These are phyloP conservation scores for Phoxinus dragarum DNA, from an alignment of 2,797 vertebrate genomes.

Conservation along the genomic window DNA sequence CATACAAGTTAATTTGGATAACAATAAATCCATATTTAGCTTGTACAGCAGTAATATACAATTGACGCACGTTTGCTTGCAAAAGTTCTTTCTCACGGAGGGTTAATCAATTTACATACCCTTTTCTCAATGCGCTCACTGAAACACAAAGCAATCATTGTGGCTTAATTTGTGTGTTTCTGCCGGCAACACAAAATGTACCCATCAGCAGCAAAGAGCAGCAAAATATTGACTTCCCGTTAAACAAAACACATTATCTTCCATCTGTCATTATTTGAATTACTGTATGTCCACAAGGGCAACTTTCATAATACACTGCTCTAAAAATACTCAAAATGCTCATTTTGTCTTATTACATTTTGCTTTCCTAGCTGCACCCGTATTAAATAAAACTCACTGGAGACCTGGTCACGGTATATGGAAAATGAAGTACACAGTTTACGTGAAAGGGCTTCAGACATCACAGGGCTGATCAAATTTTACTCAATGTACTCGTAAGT, in stretches of 20 bases:
- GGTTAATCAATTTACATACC: constrained; percentile 24
- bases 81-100: constrained; percentile 2
- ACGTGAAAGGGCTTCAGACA: constrained; percentile 36
- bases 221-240: constrained; percentile 30
- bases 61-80: background rate
- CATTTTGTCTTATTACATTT: constrained; percentile 1
- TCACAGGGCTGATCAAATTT: constrained; percentile 34
- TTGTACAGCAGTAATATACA: background rate
- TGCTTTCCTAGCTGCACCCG: background rate
- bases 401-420: constrained; percentile 13
- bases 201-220: background rate
- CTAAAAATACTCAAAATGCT: constrained; percentile 29
- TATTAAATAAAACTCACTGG: constrained; percentile 12
- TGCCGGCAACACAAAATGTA: background rate
- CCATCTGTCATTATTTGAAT: constrained; percentile 33
- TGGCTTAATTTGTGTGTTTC: constrained; percentile 21
- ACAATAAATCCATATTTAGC: constrained; percentile 15
- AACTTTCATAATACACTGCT: background rate
- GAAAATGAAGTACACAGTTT: constrained; percentile 23
- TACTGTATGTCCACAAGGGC: background rate
- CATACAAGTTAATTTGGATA: background rate
- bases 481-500: constrained; percentile 7
- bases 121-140: constrained; percentile 18
- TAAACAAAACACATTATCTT: constrained; percentile 18
- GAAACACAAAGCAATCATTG: constrained; percentile 26